Evolutionary conservation across 2,113 vertebrate species (phyloP).

Genomic region (Nibea albiflora): DNA sequence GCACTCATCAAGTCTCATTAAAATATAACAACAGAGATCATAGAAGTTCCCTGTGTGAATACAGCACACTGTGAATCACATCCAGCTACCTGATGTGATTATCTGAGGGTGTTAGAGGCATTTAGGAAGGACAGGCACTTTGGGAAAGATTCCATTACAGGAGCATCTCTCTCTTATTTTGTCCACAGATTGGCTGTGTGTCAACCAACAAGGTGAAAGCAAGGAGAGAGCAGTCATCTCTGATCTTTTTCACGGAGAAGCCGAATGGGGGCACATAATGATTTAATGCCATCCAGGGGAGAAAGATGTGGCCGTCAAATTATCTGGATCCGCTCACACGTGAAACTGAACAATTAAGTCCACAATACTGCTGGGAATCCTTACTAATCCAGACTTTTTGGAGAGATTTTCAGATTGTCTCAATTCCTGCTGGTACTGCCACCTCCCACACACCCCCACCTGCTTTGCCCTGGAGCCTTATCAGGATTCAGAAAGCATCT

Average conservation of each 20-base stretch:
- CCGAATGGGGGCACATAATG: conserved; percentile 27
- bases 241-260: conserved; percentile 40
- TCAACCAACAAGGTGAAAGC: conserved; percentile 63
- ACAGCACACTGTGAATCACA: conserved; percentile 8
- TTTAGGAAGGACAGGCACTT: conserved; percentile 46
- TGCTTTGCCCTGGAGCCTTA: conserved; percentile 47
- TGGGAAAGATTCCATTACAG: conserved; percentile 36
- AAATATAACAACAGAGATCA: conserved; percentile 41
- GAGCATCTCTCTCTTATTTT: conserved; percentile 26
- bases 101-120: conserved; percentile 28
- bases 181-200: conserved; percentile 51
- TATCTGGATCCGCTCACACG: neutral
- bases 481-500: conserved; percentile 68
- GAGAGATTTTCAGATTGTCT: conserved; percentile 42
- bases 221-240: conserved; percentile 51
- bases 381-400: conserved; percentile 20
- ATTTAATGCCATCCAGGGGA: conserved; percentile 40
- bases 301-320: neutral
- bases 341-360: conserved; percentile 13
- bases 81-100: conserved; percentile 42
- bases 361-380: conserved; percentile 18
- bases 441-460: conserved; percentile 34
- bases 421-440: conserved; percentile 25
- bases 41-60: conserved; percentile 23
- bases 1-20: conserved; percentile 35